Evolutionary conservation across 2,113 vertebrate genomes (phyloP), one percentile per base, ranked within the genome.

Genomic region (Sapajus apella): DNA sequence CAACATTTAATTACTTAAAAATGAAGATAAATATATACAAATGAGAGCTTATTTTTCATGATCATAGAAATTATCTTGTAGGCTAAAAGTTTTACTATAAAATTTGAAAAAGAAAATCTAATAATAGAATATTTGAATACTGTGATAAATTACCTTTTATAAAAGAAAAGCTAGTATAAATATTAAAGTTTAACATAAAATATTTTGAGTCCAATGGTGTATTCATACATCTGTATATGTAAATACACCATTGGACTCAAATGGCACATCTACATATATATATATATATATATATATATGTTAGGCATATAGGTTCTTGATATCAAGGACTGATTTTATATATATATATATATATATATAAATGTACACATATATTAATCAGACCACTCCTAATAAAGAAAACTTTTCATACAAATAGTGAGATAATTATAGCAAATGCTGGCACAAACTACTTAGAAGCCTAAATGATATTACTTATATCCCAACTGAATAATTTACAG

Each of bases 141-240:
- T 77, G 50, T 35, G 10, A 82, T 37, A 55, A 92, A 68, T 6
- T 79, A 10, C 47, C 2, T 95, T 90, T 80, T 56, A 70, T 72
- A 30, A 93, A 92, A 93, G 13, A 68, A 81, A 96, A 90, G 66
- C 16, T 11, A 50, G 21, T 64, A 16, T 2, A 92, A 92, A 64
- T 70, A 81, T 52, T 86, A 37, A 92, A 83, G 40, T 68, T 96
- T 23, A 84, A 43, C 56, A 83, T 40, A 88, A 95, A 95, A 87
- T 90, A 96, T 64, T 91, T 87, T 91, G 6, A 86, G 25, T 61
- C 18, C 84, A 93, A 90, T 47, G 21, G 20, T 86, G 61, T 45
- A 7, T 45, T 77, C 35, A 37, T 13, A 20, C 58, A n/a, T 76
- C 43, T 20, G 68, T 47, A 13, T 47, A 47, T 47, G 12, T 47